Percentiles rank a stretch among this genome's conserved stretches.
These are phyloP conservation scores for Criorhina ranunculi DNA, from an alignment of 2,888 invertebrate species.

Conservation along the genomic window DNA sequence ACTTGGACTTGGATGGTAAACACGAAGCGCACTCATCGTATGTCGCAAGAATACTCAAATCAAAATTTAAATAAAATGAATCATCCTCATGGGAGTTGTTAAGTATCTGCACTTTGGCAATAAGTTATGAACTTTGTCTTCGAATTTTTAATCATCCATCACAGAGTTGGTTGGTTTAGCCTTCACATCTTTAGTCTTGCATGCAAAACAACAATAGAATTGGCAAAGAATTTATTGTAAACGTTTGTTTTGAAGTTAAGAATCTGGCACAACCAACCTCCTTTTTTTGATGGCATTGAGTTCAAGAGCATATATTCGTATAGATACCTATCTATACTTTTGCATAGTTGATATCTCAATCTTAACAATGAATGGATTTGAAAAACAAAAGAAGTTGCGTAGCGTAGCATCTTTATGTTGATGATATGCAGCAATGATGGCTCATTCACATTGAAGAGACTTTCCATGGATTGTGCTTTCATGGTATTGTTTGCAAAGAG, in stretches of 20 bases:
- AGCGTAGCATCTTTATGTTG: constrained; percentile 17
- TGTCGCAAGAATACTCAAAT: constrained; percentile 41
- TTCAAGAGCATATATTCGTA: constrained; percentile 72
- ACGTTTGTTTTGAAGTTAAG: constrained; percentile 52
- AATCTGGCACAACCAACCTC: constrained; percentile 59
- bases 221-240: constrained; percentile 69
- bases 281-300: constrained; percentile 49
- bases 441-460: constrained; percentile 26
- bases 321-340: not conserved
- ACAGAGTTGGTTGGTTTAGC: constrained; percentile 33
- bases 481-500: constrained; percentile 21
- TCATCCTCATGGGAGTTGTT: constrained; percentile 21
- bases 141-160: constrained; percentile 51
- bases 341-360: too few species aligned
- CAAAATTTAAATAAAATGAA: constrained; percentile 55
- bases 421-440: constrained; percentile 23
- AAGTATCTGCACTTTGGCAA: constrained; percentile 17
- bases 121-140: constrained; percentile 41
- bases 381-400: constrained; percentile 41
- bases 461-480: constrained; percentile 40
- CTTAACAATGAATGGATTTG: not conserved
- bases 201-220: constrained; percentile 75
- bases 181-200: constrained; percentile 69
- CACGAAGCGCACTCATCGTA: not conserved
- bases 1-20: constrained; percentile 28